Percentiles rank a stretch among this genome's conserved stretches.
Conservation (phyloP, 2,113 vertebrate genomes). For the Rhodinocichla rosea region DNA sequence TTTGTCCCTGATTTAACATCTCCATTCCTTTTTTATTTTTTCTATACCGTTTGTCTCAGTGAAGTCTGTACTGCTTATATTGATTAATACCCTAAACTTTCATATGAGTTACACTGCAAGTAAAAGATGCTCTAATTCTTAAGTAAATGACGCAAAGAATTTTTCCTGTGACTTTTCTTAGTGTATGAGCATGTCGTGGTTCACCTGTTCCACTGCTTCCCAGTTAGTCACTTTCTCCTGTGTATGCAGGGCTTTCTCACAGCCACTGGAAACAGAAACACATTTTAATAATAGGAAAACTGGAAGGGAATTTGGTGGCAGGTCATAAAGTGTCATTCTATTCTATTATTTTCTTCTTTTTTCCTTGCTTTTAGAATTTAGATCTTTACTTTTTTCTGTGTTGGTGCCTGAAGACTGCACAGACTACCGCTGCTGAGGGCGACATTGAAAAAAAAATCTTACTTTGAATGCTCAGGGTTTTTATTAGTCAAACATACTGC, state of each 20-base stretch:
- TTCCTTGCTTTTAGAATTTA: not conserved
- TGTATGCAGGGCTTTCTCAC: slow-evolving; percentile 22
- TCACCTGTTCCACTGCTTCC: not conserved
- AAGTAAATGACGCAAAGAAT: not conserved
- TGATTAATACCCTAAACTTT: not conserved
- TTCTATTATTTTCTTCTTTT: not conserved
- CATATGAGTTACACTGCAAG: not conserved
- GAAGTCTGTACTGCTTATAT: not conserved
- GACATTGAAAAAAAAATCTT: not conserved
- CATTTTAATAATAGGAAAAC: not conserved
- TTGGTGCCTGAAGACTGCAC: not conserved
- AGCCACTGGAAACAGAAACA: not conserved
- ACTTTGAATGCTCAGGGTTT: not conserved
- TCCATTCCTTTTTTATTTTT: not conserved
- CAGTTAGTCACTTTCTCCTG: slow-evolving; percentile 11
- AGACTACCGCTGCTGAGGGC: not conserved
- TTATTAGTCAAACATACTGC: not conserved
- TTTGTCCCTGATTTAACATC: not conserved
- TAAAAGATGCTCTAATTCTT: not conserved
- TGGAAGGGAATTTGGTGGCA: not conserved
- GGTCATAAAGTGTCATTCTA: not conserved
- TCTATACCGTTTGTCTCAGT: not conserved
- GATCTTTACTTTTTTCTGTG: not conserved
- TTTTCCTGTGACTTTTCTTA: not conserved
- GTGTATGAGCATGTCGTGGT: not conserved